Conservation (phyloP, 2,113 vertebrate genomes). For the Rissa tridactyla region DNA sequence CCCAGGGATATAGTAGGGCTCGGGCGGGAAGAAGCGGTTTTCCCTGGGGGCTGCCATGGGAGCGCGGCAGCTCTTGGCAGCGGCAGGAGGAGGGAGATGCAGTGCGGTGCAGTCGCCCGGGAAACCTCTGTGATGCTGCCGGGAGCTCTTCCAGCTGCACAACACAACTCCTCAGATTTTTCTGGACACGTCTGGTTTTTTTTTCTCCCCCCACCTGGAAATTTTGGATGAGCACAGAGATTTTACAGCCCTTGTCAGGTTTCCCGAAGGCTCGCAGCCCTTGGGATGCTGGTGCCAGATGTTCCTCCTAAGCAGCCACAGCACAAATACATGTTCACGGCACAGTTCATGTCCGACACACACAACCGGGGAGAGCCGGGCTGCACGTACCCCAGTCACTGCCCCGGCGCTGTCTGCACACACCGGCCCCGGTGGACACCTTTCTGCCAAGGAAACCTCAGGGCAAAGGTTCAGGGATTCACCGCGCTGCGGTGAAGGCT, state of each 20-base stretch:
- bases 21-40: neutral
- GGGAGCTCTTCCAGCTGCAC: neutral
- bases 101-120: fast-evolving
- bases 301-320: fast-evolving
- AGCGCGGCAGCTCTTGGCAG: fast-evolving
- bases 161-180: neutral
- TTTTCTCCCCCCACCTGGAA: neutral
- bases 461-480: too few species aligned
- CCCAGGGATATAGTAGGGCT: neutral
- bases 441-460: fast-evolving
- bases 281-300: fast-evolving
- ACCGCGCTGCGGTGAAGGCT: fast-evolving
- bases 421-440: fast-evolving
- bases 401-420: neutral
- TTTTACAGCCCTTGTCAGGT: fast-evolving
- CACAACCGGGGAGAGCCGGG: fast-evolving
- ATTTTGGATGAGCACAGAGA: neutral
- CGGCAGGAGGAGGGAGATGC: neutral
- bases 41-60: neutral
- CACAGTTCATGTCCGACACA: fast-evolving
- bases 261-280: neutral
- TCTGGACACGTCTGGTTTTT: neutral
- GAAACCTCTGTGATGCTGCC: slow-evolving; percentile 10
- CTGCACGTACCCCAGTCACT: fast-evolving
- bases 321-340: fast-evolving